Base-by-base conservation (phyloP, 2,888 invertebrate species). In the Magallana nippona region DNA sequence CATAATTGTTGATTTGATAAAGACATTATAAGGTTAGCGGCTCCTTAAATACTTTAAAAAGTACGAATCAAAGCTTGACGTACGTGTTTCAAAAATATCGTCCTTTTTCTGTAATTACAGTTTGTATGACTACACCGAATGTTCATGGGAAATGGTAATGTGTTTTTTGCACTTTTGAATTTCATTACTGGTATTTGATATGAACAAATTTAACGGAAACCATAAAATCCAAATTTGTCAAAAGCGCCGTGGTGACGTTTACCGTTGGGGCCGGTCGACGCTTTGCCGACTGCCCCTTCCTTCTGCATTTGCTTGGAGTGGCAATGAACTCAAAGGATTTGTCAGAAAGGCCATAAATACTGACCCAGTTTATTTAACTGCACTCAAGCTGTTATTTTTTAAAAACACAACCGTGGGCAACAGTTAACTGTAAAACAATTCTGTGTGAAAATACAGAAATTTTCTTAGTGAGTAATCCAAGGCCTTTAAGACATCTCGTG, bases 71-170 rank as follows among this genome's bases (percentile, higher is more conserved):
- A 44, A 44, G n/a, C 19, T 10, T 60, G 60, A 60, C 60, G 60
- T 60, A 27, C 15, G 32, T 71, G 22, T 71, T 10, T 63, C 2
- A 5, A 32, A 27, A 71, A 27, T 27, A 2, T 32, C 2, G 22
- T 27, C 27, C 15, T 27, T 13, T 71, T 22, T 5, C 71, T 71
- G 15, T 71, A 60, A 60, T 60, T 22, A 27, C 27, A 71, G 19
- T 71, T 71, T 2, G 13, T 27, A 13, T 32, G 71, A 13, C 27
- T 71, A 22, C 13, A 60, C 13, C 60, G 60, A 19, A 60, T 60
- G 60, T 71, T 71, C 71, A 71, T 32, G 27, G 60, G 71, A 71
- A 71, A 71, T 71, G 71, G 19, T 71, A 71, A 71, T 71, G 71
- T 71, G 13, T 32, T 27, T 1, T 27, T 15, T 71, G 71, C 15